These are phyloP conservation scores for Sarcophaga peregrina DNA, from an alignment of 1,140 invertebrate genomes.

Conservation along the genomic window DNA sequence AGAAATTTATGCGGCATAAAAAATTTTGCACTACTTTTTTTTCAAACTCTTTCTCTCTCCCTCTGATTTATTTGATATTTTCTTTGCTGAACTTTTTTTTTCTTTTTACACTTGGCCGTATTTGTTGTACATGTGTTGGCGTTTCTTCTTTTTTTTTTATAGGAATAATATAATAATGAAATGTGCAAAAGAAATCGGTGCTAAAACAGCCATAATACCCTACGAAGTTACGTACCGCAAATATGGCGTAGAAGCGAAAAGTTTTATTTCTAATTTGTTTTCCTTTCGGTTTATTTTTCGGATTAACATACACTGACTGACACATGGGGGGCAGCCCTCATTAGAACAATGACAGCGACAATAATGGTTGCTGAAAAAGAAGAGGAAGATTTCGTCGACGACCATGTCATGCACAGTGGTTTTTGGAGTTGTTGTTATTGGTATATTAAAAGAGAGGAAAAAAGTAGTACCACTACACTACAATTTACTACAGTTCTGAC, in stretches of 20 bases:
- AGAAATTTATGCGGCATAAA: background rate
- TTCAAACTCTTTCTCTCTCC: background rate
- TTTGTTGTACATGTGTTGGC: conserved; percentile 32
- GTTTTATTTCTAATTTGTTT: background rate
- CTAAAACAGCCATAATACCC: conserved; percentile 29
- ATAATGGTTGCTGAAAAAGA: background rate
- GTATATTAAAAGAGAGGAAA: background rate
- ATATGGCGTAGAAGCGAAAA: background rate
- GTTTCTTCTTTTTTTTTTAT: conserved; percentile 6
- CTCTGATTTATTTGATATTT: background rate
- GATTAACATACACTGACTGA: background rate
- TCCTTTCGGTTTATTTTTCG: background rate
- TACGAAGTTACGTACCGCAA: conserved; percentile 17
- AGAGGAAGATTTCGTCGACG: background rate
- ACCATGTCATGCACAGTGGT: conserved; percentile 20
- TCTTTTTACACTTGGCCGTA: conserved; percentile 23
- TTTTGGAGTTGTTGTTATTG: background rate
- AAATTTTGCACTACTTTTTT: background rate
- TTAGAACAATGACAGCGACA: background rate
- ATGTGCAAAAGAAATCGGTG: background rate
- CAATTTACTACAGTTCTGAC: conserved; percentile 18
- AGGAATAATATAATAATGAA: conserved; percentile 17
- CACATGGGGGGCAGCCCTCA: conserved; percentile 10
- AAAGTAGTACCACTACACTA: conserved; percentile 4
- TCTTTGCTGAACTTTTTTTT: conserved; percentile 3